Evolutionary conservation across 2,888 invertebrate species (phyloP).

Genomic region (Acleris holmiana): DNA sequence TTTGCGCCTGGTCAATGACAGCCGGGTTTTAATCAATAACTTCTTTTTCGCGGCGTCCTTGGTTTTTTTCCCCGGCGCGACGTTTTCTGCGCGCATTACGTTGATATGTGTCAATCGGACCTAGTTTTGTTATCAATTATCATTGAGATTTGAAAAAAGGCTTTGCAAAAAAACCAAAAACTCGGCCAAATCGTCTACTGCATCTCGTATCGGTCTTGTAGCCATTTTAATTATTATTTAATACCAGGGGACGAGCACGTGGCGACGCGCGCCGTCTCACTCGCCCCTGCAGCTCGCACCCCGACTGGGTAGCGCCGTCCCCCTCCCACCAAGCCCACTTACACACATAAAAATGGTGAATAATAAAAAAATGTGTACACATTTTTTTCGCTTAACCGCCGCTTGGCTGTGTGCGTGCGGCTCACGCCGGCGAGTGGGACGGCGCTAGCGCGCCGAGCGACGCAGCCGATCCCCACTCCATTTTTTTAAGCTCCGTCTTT

Average conservation of each 20-base stretch:
- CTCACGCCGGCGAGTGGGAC: slow-evolving; percentile 55
- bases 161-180: slow-evolving; percentile 78
- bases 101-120: slow-evolving; percentile 78
- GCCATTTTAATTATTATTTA: slow-evolving; percentile 85
- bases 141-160: slow-evolving; percentile 74
- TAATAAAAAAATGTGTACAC: slow-evolving; percentile 85
- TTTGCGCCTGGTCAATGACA: slow-evolving; percentile 84
- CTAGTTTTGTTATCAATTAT: slow-evolving; percentile 64
- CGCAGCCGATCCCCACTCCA: slow-evolving; percentile 72
- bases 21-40: slow-evolving; percentile 83
- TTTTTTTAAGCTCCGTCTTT: slow-evolving; percentile 79
- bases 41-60: slow-evolving; percentile 84
- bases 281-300: slow-evolving; percentile 49
- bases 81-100: slow-evolving; percentile 81
- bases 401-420: slow-evolving; percentile 73
- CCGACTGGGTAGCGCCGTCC: slow-evolving; percentile 57
- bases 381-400: slow-evolving; percentile 84
- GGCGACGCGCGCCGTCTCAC: slow-evolving; percentile 69
- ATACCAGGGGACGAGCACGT: slow-evolving; percentile 84
- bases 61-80: slow-evolving; percentile 82
- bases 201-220: slow-evolving; percentile 82
- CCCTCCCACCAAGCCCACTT: slow-evolving; percentile 79
- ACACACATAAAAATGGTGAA: slow-evolving; percentile 85
- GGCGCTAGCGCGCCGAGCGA: slow-evolving; percentile 66
- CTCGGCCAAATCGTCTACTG: slow-evolving; percentile 81